Evolutionary conservation across 2,888 invertebrate genomes (phyloP).

Genomic region (Melieria picta): DNA sequence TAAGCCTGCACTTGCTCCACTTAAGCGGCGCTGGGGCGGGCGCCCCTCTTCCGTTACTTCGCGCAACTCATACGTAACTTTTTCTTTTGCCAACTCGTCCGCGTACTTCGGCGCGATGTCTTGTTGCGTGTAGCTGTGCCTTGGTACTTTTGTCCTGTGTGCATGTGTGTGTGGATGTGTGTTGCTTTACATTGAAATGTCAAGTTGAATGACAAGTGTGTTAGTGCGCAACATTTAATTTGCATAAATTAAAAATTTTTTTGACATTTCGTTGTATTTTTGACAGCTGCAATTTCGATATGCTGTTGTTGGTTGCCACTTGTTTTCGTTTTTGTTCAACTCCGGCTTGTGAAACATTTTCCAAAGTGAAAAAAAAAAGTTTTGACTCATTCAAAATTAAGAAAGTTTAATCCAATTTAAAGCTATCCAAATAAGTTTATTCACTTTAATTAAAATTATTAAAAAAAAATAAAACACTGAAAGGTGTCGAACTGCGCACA

Average conservation of each 20-base stretch:
- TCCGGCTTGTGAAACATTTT: too few relatives aligned
- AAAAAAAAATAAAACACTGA: too few relatives aligned
- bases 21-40: too few relatives aligned
- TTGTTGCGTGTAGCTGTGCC: not conserved
- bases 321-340: too few relatives aligned
- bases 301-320: too few relatives aligned
- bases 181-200: constrained; percentile 50
- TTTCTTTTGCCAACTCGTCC: not conserved
- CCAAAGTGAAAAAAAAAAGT: too few relatives aligned
- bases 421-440: too few relatives aligned
- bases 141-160: too few relatives aligned
- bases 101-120: constrained; percentile 20
- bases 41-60: not conserved
- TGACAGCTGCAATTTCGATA: constrained; percentile 23
- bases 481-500: not conserved
- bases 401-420: too few relatives aligned
- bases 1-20: too few relatives aligned
- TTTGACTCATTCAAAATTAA: too few relatives aligned
- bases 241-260: constrained; percentile 43
- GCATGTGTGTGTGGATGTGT: constrained; percentile 16
- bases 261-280: constrained; percentile 31
- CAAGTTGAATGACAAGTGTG: constrained; percentile 41
- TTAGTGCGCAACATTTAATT: constrained; percentile 41
- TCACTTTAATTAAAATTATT: too few relatives aligned
- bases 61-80: not conserved